A percentile compares a stretch with the other conserved stretches of the same genome.
These are phyloP conservation scores for Watsonalla binaria DNA, from an alignment of 2,888 invertebrate genomes.

Conservation along the genomic window DNA sequence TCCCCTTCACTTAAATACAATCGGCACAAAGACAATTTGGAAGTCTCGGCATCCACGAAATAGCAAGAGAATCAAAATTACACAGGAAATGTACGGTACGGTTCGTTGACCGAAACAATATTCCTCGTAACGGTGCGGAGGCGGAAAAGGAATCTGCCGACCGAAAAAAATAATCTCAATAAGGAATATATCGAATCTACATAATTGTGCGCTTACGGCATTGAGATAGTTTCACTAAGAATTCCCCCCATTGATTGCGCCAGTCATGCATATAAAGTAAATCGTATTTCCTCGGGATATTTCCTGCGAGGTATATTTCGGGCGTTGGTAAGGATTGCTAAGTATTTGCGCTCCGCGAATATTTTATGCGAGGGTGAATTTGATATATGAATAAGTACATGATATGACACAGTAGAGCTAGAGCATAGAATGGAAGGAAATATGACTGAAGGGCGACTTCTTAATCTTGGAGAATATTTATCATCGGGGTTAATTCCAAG, in stretches of 20 bases:
- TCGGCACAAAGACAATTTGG: neutral
- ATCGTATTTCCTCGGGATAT: neutral
- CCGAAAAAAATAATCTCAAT: conserved; percentile 7
- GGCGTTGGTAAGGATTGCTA: neutral
- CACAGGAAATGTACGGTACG: conserved; percentile 1
- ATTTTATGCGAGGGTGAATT: too few relatives aligned
- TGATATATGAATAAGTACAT: too few relatives aligned
- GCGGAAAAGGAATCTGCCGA: conserved; percentile 2
- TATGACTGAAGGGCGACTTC: too few relatives aligned
- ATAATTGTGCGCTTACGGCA: conserved; percentile 4
- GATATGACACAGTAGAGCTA: too few relatives aligned
- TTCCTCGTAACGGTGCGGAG: neutral
- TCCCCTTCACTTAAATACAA: neutral
- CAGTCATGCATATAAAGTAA: conserved; percentile 1
- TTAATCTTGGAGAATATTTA: too few relatives aligned
- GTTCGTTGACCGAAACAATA: conserved; percentile 3
- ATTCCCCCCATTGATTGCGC: neutral
- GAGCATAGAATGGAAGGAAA: too few relatives aligned
- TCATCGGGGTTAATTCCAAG: too few relatives aligned
- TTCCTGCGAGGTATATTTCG: neutral
- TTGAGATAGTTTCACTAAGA: conserved; percentile 2
- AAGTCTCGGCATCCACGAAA: neutral
- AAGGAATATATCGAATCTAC: conserved; percentile 6
- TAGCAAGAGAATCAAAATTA: neutral
- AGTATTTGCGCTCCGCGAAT: neutral